Evolutionary conservation across 2,797 vertebrate genomes (phyloP).

Genomic region (Hemibagrus guttatus): DNA sequence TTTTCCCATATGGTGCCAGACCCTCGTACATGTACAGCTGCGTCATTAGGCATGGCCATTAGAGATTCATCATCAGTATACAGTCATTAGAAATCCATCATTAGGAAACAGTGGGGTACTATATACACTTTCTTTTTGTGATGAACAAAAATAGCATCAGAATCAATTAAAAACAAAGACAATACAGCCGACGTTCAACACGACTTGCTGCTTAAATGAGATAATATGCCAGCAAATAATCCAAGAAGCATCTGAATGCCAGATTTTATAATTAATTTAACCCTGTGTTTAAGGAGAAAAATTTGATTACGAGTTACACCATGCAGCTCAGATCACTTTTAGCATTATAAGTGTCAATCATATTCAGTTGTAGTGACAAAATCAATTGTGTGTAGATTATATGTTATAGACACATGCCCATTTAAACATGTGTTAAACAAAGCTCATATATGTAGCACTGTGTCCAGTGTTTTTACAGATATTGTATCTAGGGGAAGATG

Average conservation of each 20-base stretch:
- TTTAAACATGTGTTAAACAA: background rate
- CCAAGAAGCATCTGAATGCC: background rate
- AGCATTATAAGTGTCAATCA: background rate
- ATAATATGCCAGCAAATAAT: constrained; percentile 2
- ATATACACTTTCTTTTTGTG: background rate
- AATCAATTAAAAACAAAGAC: constrained; percentile 10
- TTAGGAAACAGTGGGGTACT: constrained; percentile 33
- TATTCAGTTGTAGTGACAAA: background rate
- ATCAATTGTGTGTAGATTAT: background rate
- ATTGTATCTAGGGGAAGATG: background rate
- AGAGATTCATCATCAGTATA: constrained; percentile 28
- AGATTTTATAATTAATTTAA: background rate
- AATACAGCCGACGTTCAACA: background rate
- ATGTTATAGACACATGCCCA: background rate
- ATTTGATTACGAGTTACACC: background rate
- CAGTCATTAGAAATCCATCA: constrained; percentile 38
- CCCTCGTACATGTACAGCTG: constrained; percentile 81
- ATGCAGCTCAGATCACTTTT: background rate
- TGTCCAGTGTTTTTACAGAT: background rate
- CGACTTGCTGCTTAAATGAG: background rate
- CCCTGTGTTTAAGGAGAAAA: background rate
- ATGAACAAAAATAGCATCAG: background rate
- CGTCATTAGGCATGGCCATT: constrained; percentile 62
- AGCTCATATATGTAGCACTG: background rate
- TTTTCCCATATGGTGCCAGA: constrained; percentile 69